These are phyloP conservation scores for Nycteola revayana DNA, from an alignment of 2,888 invertebrate genomes.

Conservation along the genomic window DNA sequence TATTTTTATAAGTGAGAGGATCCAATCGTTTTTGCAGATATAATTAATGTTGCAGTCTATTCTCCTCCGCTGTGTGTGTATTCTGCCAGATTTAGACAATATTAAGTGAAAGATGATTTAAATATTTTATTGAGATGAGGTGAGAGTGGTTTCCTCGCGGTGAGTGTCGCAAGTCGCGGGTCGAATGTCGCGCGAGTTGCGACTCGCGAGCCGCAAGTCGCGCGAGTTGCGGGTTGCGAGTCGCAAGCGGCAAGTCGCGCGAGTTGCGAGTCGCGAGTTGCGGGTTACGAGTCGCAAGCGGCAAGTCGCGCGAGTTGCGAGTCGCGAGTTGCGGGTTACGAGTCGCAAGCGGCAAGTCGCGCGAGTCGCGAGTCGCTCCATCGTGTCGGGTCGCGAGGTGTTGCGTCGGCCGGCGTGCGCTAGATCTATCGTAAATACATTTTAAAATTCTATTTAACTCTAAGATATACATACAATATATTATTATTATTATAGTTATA, in stretches of 20 bases:
- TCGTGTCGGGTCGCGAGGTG: neutral
- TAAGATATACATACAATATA: constrained; percentile 52
- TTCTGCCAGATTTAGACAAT: no score
- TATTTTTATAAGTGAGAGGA: no score
- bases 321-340: neutral
- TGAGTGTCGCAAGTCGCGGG: neutral
- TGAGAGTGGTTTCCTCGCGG: no score
- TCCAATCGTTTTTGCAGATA: no score
- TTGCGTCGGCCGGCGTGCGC: constrained; percentile 27
- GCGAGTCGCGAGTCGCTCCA: neutral
- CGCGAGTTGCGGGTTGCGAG: neutral
- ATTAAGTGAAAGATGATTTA: no score
- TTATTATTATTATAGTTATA: constrained; percentile 35
- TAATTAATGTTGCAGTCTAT: no score
- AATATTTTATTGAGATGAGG: no score
- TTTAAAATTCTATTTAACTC: constrained; percentile 52
- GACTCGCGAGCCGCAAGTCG: neutral
- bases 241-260: neutral
- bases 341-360: neutral
- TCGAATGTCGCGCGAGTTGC: neutral
- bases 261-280: neutral
- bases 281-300: neutral
- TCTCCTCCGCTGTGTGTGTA: no score
- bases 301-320: neutral
- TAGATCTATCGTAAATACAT: constrained; percentile 44